Evolutionary conservation across 2,888 invertebrate genomes (phyloP), one percentile per base, ranked within the genome.

Genomic region (Napeogenes inachia): DNA sequence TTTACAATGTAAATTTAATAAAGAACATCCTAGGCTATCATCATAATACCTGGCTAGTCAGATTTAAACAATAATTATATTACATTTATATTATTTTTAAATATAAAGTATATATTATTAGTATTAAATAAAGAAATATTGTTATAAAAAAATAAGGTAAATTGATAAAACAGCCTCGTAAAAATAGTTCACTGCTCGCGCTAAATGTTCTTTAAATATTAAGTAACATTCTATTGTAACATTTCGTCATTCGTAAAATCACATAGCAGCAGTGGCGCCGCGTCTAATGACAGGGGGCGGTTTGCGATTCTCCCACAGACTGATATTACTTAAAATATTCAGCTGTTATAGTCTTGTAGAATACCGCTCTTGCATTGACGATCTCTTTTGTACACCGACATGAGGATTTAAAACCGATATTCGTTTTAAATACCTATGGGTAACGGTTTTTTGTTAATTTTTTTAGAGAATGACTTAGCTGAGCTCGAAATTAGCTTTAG

Each of bases 221-320:
- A n/a, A n/a, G 30, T 30, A 55, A 55, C 55, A 60, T 55, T 55
- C 55, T 35, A 38, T 54, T 59, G 59, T 35, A 13, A 38, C 54
- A 57, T 63, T 63, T 60, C 63, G 54, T 60, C 59, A 63, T 45
- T 32, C 42, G 33, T 59, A 13, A 45, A 54, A 57, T 54, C 38
- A 54, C 38, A 50, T 50, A 30, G 50, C 50, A 50, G 71, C 74
- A 71, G 76, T 77, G 79, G 79, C 80, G 80, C 78, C 76, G 73
- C 70, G 68, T 73, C 64, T 84, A 81, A 83, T 84, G 68, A 83
- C 75, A 84, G 78, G 71, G 71, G 71, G 56, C 61, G 58, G 30
- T 66, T 59, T 60, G 66, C 59, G 56, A 57, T 13, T 66, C 68
- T 69, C 65, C 68, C 66, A 71, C 68, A 66, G 64, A 45, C 66